Evolutionary conservation across 2,113 vertebrate species (phyloP).

Genomic region (Periophthalmodon schlosseri): DNA sequence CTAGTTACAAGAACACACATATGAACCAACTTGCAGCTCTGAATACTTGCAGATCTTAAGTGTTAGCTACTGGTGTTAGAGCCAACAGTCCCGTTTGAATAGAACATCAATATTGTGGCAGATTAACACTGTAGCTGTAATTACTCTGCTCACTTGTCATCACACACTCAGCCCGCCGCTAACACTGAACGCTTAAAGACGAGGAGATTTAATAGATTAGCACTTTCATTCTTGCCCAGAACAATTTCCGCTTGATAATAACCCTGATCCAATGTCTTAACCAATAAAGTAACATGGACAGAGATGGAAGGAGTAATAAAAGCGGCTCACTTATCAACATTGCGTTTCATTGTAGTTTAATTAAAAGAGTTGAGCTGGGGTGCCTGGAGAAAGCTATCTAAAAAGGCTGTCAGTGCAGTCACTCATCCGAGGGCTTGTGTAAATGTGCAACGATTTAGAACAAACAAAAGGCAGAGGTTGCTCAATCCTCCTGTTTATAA

Average conservation of each 20-base stretch:
- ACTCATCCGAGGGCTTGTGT: constrained; percentile 2
- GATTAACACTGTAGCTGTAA: constrained; percentile 68
- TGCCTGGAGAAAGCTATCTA: constrained; percentile 22
- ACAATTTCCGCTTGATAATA: constrained; percentile 61
- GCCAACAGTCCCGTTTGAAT: constrained; percentile 41
- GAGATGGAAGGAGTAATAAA: constrained; percentile 51
- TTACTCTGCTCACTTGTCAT: constrained; percentile 53
- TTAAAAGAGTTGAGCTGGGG: constrained; percentile 56
- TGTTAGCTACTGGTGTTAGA: constrained; percentile 16
- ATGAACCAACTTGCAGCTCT: background rate
- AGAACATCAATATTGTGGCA: constrained; percentile 55
- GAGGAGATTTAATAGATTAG: constrained; percentile 58
- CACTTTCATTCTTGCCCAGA: constrained; percentile 42
- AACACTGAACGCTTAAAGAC: constrained; percentile 20
- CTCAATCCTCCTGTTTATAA: constrained; percentile 40
- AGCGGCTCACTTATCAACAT: constrained; percentile 32
- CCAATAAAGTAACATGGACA: constrained; percentile 47
- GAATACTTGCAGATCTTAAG: background rate
- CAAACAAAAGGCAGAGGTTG: constrained; percentile 22
- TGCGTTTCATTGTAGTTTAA: constrained; percentile 55
- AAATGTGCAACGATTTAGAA: constrained; percentile 33
- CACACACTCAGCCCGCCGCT: constrained; percentile 34
- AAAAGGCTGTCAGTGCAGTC: constrained; percentile 41
- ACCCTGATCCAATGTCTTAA: constrained; percentile 54
- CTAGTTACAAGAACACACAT: background rate